These are phyloP conservation scores for Scrobipalpa costella DNA, from an alignment of 2,888 invertebrate genomes.

Conservation along the genomic window DNA sequence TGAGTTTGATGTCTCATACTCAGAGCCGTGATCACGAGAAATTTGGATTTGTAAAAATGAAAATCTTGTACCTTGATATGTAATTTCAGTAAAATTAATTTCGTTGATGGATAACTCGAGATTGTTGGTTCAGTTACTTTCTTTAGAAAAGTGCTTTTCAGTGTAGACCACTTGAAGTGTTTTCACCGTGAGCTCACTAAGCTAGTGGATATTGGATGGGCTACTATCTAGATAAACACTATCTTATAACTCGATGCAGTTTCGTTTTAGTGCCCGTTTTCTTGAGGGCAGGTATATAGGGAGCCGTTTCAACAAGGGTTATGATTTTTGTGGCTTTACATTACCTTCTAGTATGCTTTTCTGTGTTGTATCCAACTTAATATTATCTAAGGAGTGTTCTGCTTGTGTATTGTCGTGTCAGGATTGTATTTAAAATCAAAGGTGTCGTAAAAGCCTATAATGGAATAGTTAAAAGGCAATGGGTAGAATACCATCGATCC, in stretches of 20 bases:
- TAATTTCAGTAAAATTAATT: background rate
- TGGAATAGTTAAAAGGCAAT: too few species aligned
- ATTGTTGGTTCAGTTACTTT: background rate
- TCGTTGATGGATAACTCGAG: background rate
- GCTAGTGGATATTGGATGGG: constrained; percentile 23
- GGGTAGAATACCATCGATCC: too few species aligned
- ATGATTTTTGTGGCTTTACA: constrained; percentile 7
- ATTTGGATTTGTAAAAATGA: too few species aligned
- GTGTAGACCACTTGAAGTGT: constrained; percentile 21
- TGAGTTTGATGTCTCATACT: too few species aligned
- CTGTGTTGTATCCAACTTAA: background rate
- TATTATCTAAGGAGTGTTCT: background rate
- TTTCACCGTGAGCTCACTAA: constrained; percentile 12
- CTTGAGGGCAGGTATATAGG: constrained; percentile 12
- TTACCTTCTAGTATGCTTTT: background rate
- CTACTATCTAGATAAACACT: constrained; percentile 22
- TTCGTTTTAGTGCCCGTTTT: constrained; percentile 15
- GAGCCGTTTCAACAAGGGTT: constrained; percentile 15
- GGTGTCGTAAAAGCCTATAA: too few species aligned
- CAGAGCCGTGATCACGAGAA: too few species aligned
- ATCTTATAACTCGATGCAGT: constrained; percentile 13
- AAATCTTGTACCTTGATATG: too few species aligned
- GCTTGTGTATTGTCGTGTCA: too few species aligned
- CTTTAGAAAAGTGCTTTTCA: constrained; percentile 17
- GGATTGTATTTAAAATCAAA: too few species aligned